Conservation (phyloP, 2,888 invertebrate species). For the Xestia rhomboidea region DNA sequence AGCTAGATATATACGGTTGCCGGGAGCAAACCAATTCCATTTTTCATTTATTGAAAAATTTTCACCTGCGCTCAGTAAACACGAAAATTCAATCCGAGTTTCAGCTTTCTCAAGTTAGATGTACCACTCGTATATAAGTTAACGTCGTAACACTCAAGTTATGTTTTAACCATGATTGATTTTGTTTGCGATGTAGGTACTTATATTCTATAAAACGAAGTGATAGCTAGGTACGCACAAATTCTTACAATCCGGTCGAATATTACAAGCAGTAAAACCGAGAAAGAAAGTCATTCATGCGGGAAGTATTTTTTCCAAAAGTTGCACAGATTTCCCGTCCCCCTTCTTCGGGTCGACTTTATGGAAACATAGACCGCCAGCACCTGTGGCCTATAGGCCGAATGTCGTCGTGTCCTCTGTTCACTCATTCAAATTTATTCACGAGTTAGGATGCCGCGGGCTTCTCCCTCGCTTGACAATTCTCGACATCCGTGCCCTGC, state of each 20-base stretch:
- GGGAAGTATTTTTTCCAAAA: slow-evolving; percentile 42
- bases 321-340: slow-evolving; percentile 46
- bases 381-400: slow-evolving; percentile 81
- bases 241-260: slow-evolving; percentile 19
- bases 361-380: slow-evolving; percentile 69
- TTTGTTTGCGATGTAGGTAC: slow-evolving; percentile 34
- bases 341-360: slow-evolving; percentile 66
- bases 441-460: slow-evolving; percentile 72
- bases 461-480: slow-evolving; percentile 56
- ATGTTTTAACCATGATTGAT: slow-evolving; percentile 42
- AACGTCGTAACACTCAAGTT: slow-evolving; percentile 32
- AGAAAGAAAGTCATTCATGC: slow-evolving; percentile 44
- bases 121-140: slow-evolving; percentile 17
- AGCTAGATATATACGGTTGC: slow-evolving; percentile 60
- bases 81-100: slow-evolving; percentile 81
- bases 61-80: slow-evolving; percentile 84
- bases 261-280: slow-evolving; percentile 43
- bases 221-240: not conserved
- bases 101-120: slow-evolving; percentile 72
- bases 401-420: slow-evolving; percentile 76
- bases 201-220: slow-evolving; percentile 13
- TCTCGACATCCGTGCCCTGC: slow-evolving; percentile 58
- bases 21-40: slow-evolving; percentile 79
- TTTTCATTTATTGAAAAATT: slow-evolving; percentile 83
- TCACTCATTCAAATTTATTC: slow-evolving; percentile 86